phyloP scores from a whole-genome alignment of 2,888 invertebrate species.

The Drosophila anceps region DNA sequence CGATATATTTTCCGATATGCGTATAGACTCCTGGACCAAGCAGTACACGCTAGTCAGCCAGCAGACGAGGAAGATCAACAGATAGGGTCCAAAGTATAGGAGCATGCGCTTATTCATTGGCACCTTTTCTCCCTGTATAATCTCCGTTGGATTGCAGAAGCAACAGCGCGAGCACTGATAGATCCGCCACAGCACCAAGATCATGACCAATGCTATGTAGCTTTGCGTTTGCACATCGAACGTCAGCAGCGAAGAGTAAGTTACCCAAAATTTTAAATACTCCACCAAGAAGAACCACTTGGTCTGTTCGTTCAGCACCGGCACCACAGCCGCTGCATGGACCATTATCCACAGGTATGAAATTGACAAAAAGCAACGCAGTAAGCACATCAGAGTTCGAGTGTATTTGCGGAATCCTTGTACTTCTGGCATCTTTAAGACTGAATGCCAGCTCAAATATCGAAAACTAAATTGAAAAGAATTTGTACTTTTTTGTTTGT shows the following conservation, averaged over 20 bases:
- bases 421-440: conserved; percentile 11
- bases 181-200: conserved; percentile 9
- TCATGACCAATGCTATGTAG: accelerated
- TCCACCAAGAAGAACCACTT: not conserved
- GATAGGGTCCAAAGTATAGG: conserved; percentile 6
- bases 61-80: not conserved
- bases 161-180: conserved; percentile 20
- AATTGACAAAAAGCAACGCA: not conserved
- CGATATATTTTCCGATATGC: not conserved
- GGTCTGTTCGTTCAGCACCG: not conserved
- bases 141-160: not conserved
- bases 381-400: not conserved
- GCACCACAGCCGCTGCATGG: conserved; percentile 19
- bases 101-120: not conserved
- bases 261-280: not conserved
- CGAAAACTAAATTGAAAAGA: not conserved
- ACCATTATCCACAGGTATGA: conserved; percentile 36
- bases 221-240: not conserved
- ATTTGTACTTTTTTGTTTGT: not conserved
- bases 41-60: conserved; percentile 20
- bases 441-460: not conserved
- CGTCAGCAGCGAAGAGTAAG: not conserved
- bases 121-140: not conserved
- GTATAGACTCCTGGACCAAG: not conserved
- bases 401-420: accelerated